Conservation (phyloP, 92 coral and sea anemone genomes). For the Meandrina meandrites region DNA sequence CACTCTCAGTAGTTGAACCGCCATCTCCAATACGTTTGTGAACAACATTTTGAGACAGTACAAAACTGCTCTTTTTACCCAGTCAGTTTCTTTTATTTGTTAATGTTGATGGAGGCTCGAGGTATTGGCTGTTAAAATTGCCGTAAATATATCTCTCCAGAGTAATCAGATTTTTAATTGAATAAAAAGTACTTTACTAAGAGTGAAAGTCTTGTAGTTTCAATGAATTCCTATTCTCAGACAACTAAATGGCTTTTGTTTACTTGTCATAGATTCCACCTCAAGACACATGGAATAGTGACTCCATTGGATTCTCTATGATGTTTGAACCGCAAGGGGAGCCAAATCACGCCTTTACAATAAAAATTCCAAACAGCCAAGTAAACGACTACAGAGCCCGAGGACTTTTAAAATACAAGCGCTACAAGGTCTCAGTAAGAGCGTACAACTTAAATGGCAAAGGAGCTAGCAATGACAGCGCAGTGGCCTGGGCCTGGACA, state of each 20-base stretch:
- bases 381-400: constrained; percentile 61
- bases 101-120: no score
- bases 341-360: constrained; percentile 27
- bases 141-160: no score
- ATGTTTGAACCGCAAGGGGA: constrained; percentile 57
- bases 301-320: constrained; percentile 66
- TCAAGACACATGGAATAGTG: constrained; percentile 89
- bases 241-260: background rate
- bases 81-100: no score
- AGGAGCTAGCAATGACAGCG: constrained; percentile 69
- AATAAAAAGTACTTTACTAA: no score
- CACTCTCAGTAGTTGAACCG: no score
- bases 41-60: no score
- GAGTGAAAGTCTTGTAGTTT: background rate
- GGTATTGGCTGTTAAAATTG: no score
- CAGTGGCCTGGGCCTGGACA: constrained; percentile 78
- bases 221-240: background rate
- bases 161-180: no score
- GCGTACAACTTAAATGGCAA: constrained; percentile 78
- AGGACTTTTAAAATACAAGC: constrained; percentile 76
- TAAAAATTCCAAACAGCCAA: constrained; percentile 58
- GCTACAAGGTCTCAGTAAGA: constrained; percentile 77
- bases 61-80: no score
- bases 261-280: constrained; percentile 69
- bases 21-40: no score